Conservation (phyloP, 2,797 vertebrate genomes). For the Limnodromus scolopaceus region DNA sequence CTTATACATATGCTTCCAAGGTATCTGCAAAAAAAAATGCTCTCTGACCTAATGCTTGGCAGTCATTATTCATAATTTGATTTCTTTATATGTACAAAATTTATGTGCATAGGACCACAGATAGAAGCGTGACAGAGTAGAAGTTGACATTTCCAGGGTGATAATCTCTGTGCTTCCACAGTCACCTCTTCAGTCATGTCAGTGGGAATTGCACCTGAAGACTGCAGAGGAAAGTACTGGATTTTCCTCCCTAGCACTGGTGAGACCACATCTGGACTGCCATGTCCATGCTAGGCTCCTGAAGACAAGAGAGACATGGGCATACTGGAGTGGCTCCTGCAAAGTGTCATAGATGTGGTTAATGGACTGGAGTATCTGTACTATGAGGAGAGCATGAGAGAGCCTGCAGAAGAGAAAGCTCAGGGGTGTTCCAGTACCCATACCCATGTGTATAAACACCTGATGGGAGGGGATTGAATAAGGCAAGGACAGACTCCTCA, state of each 20-base stretch:
- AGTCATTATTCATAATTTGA: not conserved
- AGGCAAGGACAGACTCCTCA: not conserved
- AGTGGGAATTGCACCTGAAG: not conserved
- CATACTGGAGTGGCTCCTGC: not conserved
- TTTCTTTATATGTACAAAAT: not conserved
- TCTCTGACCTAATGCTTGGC: not conserved
- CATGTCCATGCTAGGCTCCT: not conserved
- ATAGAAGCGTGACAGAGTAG: not conserved
- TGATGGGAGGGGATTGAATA: not conserved
- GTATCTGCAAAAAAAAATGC: not conserved
- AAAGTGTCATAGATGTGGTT: not conserved
- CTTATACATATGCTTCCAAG: not conserved
- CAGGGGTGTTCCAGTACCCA: fast-evolving
- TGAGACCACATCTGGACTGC: not conserved
- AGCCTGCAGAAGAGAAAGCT: not conserved
- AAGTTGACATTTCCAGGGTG: not conserved
- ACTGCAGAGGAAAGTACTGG: not conserved
- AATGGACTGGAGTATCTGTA: not conserved
- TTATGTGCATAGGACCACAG: not conserved
- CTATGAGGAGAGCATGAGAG: not conserved
- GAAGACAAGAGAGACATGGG: not conserved
- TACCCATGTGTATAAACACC: not conserved
- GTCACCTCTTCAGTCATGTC: not conserved
- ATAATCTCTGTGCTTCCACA: not conserved
- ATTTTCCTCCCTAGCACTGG: not conserved